Evolutionary conservation across 2,888 invertebrate genomes (phyloP), one percentile per base, ranked within the genome.

Genomic region (Melieria picta): DNA sequence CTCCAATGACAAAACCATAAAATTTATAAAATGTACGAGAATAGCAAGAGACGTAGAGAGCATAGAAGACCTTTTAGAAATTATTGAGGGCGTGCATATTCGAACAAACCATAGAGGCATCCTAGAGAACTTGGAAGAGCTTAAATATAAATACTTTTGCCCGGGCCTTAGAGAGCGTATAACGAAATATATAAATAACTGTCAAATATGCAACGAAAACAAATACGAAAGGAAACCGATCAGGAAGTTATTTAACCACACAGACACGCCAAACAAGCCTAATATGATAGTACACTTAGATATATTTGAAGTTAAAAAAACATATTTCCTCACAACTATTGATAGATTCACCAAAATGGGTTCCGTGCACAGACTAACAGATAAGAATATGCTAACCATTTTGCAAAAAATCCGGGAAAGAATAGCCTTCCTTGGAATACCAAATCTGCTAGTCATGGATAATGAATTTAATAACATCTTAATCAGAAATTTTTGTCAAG

Each of bases 11-110:
- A n/a, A n/a, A 16, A 16, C 16, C 16, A 16, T 16, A 16, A 16
- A 16, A 16, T 16, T 1, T 16, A 16, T 16, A 1, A 16, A 16
- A 16, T 16, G 16, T 16, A 16, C 16, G 16, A 16, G 16, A 16
- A 16, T 16, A 16, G 16, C 16, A 16, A 16, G 16, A 2, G 16
- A 16, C 16, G 16, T 16, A 16, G 16, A 16, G 16, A 16, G 2
- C 16, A 16, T 16, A 84, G 95, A 97, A 87, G 99, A 99, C 86
- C 86, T 86, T 16, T 55, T 2, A 13, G 16, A 7, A 43, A 65
- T 42, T 45, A 13, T n/a, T n/a, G 45, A 56, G 9, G n/a, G 45
- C 13, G n/a, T 46, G 16, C 48, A 63, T 16, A n/a, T 7, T 16
- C n/a, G n/a, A 48, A 16, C 30, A 10, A 47, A 47, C n/a, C 16